Evolutionary conservation across 1,140 invertebrate species (phyloP), one percentile per base, ranked within the genome.

Genomic region (Lucilia cuprina): DNA sequence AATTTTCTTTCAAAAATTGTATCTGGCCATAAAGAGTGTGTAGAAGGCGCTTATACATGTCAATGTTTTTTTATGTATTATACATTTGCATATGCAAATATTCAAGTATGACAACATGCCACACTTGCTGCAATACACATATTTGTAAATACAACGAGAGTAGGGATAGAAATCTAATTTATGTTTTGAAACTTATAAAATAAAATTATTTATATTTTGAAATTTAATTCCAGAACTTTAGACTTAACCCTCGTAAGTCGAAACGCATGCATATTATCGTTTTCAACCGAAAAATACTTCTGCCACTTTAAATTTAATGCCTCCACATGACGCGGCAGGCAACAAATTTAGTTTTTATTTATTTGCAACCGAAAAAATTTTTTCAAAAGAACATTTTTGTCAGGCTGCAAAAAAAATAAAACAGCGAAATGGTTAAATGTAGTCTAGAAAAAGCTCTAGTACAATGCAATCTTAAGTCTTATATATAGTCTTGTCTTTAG

Each of bases 91-190:
- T 77, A 77, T 77, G 74, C 74, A 77, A 77, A 77, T 77, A 77
- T 77, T 34, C 30, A 77, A 77, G 34, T 77, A 77, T 77, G 74
- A 77, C 74, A 77, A 77, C 74, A 77, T 77, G 74, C 74, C 74
- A 77, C 74, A 77, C 74, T 77, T 77, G 74, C 74, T 35, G 35
- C 74, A 41, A 12, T 30, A 77, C 74, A 75, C 74, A 41, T 41
- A 8, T 41, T 8, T 10, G 5, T 5, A 41, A 8, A 41, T 10
- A 41, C 41, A 7, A 41, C 41, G 41, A 41, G 7, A 5, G 41
- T 41, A 5, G 41, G 2, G 10, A 8, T 2, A 41, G 41, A 41
- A 10, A n/a, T n/a, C n/a, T n/a, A n/a, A n/a, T n/a, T n/a, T n/a
- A n/a, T n/a, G n/a, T n/a, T n/a, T n/a, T n/a, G n/a, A n/a, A n/a